Evolutionary conservation across 2,113 vertebrate genomes (phyloP).

Genomic region (Eulacestoma nigropectus): DNA sequence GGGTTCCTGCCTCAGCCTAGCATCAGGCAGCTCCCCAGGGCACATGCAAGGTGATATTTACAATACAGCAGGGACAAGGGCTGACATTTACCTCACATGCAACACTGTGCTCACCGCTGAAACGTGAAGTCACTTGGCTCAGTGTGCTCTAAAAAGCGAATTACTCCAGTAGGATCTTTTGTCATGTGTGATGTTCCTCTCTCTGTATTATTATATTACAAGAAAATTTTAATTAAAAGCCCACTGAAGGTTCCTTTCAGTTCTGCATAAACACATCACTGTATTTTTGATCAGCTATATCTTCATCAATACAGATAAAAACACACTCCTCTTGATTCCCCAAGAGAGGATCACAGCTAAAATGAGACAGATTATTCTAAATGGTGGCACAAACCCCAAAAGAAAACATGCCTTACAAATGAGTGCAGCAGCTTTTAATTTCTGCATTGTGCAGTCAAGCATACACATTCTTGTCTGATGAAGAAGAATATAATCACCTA

Average conservation of each 20-base stretch:
- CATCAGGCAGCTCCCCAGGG: not conserved
- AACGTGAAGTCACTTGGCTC: not conserved
- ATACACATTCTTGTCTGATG: slow-evolving; percentile 41
- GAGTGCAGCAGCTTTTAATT: slow-evolving; percentile 31
- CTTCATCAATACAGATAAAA: not conserved
- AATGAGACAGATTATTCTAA: slow-evolving; percentile 29
- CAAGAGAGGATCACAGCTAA: slow-evolving; percentile 7
- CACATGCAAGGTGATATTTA: accelerated
- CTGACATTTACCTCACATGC: not conserved
- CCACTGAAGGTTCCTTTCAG: not conserved
- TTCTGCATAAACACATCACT: not conserved
- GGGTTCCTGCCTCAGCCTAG: not conserved
- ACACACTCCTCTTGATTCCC: not conserved
- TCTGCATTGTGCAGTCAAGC: slow-evolving; percentile 39
- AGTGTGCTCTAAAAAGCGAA: not conserved
- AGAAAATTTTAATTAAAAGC: not conserved
- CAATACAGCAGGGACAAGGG: not conserved
- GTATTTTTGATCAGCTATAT: not conserved
- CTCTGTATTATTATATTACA: not conserved
- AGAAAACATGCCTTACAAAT: slow-evolving; percentile 56
- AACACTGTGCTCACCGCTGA: not conserved
- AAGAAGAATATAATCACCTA: slow-evolving; percentile 42
- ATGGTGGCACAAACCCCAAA: slow-evolving; percentile 40
- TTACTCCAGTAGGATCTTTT: not conserved
- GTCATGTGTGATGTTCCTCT: not conserved